phyloP scores from a whole-genome alignment of 2,888 invertebrate species.

The Latrodectus hesperus region DNA sequence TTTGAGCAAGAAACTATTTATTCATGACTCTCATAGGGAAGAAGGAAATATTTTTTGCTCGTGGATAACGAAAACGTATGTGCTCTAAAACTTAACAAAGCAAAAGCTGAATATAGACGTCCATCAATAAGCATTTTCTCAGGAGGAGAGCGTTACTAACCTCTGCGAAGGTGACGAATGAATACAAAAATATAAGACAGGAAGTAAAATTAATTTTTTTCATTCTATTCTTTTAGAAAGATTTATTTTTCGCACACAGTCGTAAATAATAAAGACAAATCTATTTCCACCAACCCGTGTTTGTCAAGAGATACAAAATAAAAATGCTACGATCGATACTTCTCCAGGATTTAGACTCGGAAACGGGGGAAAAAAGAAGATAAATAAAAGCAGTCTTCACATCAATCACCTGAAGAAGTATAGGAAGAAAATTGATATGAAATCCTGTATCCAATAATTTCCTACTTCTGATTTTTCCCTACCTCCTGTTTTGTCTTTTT shows the following conservation, averaged over 20 bases:
- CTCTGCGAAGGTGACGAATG: too few species aligned
- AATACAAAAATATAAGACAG: neutral
- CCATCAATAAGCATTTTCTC: too few species aligned
- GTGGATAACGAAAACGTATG: too few species aligned
- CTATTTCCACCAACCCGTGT: slow-evolving; percentile 31
- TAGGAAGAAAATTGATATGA: slow-evolving; percentile 62
- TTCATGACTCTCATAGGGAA: too few species aligned
- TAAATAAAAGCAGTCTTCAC: slow-evolving; percentile 43
- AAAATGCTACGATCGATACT: slow-evolving; percentile 34
- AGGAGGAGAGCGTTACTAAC: too few species aligned
- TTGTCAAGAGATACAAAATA: slow-evolving; percentile 30
- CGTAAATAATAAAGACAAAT: slow-evolving; percentile 59
- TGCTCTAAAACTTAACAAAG: too few species aligned
- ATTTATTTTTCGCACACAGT: neutral
- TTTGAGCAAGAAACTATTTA: too few species aligned
- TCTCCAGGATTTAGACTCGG: slow-evolving; percentile 2
- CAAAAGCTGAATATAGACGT: too few species aligned
- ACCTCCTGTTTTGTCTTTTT: slow-evolving; percentile 10
- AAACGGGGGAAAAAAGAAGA: slow-evolving; percentile 21
- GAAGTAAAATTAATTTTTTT: neutral
- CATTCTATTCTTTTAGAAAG: neutral
- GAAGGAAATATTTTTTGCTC: too few species aligned
- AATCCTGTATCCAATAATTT: slow-evolving; percentile 62
- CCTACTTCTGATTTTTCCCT: slow-evolving; percentile 25
- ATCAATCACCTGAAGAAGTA: slow-evolving; percentile 47